Conservation (phyloP, 1,140 invertebrate species). For the Notospermus geniculatus region DNA sequence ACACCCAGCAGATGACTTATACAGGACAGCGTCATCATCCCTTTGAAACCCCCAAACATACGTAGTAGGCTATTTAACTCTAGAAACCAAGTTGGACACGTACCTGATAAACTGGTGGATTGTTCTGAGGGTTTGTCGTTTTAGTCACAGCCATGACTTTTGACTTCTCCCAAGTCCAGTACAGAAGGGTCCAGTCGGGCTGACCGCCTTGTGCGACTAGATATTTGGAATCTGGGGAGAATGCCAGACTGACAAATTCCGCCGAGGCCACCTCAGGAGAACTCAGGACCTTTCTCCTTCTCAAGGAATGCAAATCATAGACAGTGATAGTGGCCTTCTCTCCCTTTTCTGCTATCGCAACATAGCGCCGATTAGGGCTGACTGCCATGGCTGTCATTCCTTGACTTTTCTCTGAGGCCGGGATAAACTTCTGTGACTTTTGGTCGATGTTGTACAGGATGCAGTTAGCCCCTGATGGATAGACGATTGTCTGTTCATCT, state of each 20-base stretch:
- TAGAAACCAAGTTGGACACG: neutral
- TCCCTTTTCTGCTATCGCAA: constrained; percentile 55
- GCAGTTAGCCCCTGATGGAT: constrained; percentile 56
- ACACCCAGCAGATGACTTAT: no score
- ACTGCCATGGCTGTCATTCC: constrained; percentile 54
- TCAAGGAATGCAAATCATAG: constrained; percentile 57
- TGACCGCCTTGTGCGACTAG: constrained; percentile 74
- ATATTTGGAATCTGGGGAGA: constrained; percentile 76
- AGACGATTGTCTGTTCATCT: constrained; percentile 55
- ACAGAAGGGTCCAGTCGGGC: constrained; percentile 76
- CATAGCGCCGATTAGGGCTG: constrained; percentile 55
- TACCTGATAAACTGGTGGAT: constrained; percentile 56
- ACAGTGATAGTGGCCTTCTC: constrained; percentile 57
- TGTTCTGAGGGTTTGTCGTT: constrained; percentile 58
- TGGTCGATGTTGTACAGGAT: constrained; percentile 58
- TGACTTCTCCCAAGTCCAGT: constrained; percentile 81
- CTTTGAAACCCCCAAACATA: no score
- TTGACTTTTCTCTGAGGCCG: constrained; percentile 50
- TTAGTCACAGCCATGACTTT: constrained; percentile 75
- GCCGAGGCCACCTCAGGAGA: constrained; percentile 47
- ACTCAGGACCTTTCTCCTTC: constrained; percentile 55
- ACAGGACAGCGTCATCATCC: no score
- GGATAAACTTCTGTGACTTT: constrained; percentile 57
- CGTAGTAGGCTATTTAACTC: no score
- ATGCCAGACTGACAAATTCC: constrained; percentile 71